phyloP scores from a whole-genome alignment of 2,113 vertebrate species.

The Lota lota region DNA sequence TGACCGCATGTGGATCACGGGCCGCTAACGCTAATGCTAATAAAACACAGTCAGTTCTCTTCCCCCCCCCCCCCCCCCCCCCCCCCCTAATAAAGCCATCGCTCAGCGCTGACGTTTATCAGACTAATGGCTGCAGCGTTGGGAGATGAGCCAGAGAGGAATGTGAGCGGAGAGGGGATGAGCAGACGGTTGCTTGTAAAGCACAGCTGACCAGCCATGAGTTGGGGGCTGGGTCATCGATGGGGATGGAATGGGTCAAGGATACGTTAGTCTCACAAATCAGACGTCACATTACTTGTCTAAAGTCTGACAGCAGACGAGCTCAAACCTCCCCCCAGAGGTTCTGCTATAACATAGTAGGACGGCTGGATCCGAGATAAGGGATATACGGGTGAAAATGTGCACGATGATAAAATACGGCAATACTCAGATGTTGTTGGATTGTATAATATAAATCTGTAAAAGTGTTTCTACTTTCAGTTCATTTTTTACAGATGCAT shows the following conservation, averaged over 20 bases:
- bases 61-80: slow-evolving; percentile 7
- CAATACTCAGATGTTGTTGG: too few relatives aligned
- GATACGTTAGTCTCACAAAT: too few relatives aligned
- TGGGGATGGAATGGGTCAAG: background rate
- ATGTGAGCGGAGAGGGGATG: slow-evolving; percentile 12
- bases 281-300: too few relatives aligned
- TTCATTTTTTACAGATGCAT: too few relatives aligned
- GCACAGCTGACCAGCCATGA: slow-evolving; percentile 33
- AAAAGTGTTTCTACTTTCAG: too few relatives aligned
- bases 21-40: slow-evolving; percentile 11
- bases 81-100: slow-evolving; percentile 39
- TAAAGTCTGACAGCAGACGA: too few relatives aligned
- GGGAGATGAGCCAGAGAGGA: slow-evolving; percentile 13
- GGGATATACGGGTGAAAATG: too few relatives aligned
- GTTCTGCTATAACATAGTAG: too few relatives aligned
- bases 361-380: too few relatives aligned
- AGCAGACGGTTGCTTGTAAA: slow-evolving; percentile 29
- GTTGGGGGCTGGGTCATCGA: background rate
- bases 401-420: too few relatives aligned
- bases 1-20: slow-evolving; percentile 45
- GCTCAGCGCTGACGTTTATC: slow-evolving; percentile 42
- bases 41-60: slow-evolving; percentile 46
- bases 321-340: too few relatives aligned
- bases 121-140: slow-evolving; percentile 23
- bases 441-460: too few relatives aligned